Percentiles rank a stretch among this genome's conserved stretches.
phyloP scores from a whole-genome alignment of 2,113 vertebrate genomes.

The Varanus salvator region DNA sequence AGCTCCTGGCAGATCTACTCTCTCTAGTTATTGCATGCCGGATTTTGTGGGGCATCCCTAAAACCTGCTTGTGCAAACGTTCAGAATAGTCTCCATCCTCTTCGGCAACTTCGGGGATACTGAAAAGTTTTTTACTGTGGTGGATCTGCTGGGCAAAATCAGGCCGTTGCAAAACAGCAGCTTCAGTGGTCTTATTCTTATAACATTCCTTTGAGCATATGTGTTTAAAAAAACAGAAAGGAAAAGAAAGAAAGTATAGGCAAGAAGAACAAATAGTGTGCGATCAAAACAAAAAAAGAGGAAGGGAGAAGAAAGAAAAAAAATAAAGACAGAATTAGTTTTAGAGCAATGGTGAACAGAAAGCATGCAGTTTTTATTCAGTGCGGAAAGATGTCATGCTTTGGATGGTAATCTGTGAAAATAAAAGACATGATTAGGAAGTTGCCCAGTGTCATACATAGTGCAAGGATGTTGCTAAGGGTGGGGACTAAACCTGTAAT shows the following conservation, averaged over 20 bases:
- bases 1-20: slow-evolving; percentile 53
- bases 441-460: slow-evolving; percentile 48
- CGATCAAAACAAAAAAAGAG: slow-evolving; percentile 73
- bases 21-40: slow-evolving; percentile 47
- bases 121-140: slow-evolving; percentile 92
- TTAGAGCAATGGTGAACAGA: slow-evolving; percentile 83
- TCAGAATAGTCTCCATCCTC: slow-evolving; percentile 81
- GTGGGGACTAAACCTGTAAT: no score
- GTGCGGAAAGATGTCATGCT: slow-evolving; percentile 86
- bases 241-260: slow-evolving; percentile 31
- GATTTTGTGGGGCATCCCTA: slow-evolving; percentile 60
- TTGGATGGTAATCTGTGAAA: slow-evolving; percentile 85
- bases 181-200: slow-evolving; percentile 83
- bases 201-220: slow-evolving; percentile 83
- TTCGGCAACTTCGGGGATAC: slow-evolving; percentile 96
- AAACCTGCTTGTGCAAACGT: slow-evolving; percentile 69
- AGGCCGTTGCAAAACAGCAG: slow-evolving; percentile 85
- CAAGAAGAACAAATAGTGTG: slow-evolving; percentile 71
- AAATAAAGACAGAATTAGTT: slow-evolving; percentile 99
- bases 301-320: slow-evolving; percentile 76
- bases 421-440: slow-evolving; percentile 60
- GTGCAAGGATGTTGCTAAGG: not conserved
- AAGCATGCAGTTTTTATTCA: slow-evolving; percentile 88
- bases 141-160: slow-evolving; percentile 86
- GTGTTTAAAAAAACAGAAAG: slow-evolving; percentile 49